Evolutionary conservation across 2,888 invertebrate species (phyloP).

Genomic region (Busseola fusca): DNA sequence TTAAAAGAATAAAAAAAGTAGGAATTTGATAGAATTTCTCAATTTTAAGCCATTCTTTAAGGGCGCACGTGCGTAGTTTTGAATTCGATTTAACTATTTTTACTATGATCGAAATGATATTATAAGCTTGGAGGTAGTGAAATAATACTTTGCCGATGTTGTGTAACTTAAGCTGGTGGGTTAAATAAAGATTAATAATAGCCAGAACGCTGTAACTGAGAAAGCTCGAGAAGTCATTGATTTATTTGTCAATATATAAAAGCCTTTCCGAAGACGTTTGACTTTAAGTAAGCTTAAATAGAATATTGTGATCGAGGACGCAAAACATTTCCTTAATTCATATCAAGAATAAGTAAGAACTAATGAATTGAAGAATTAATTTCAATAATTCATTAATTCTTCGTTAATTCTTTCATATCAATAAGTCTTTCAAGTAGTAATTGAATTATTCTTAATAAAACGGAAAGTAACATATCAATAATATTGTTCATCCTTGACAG

Average conservation of each 20-base stretch:
- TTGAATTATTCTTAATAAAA: neutral
- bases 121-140: neutral
- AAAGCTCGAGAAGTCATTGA: conserved; percentile 26
- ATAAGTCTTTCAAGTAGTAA: neutral
- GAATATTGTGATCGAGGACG: neutral
- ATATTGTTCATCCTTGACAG: neutral
- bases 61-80: conserved; percentile 25
- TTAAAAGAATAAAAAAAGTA: conserved; percentile 47
- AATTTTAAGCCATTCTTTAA: conserved; percentile 27
- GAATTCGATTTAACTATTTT: conserved; percentile 17
- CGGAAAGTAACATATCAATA: neutral
- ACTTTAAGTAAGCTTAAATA: neutral
- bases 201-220: conserved; percentile 11
- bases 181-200: conserved; percentile 13
- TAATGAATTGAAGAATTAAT: too few species aligned
- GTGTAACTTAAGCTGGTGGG: neutral
- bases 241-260: conserved; percentile 6
- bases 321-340: neutral
- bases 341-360: too few species aligned
- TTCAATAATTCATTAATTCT: too few species aligned
- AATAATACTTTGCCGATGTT: conserved; percentile 15
- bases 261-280: conserved; percentile 12
- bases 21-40: conserved; percentile 38
- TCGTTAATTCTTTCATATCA: neutral
- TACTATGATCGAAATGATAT: conserved; percentile 3